phyloP scores from a whole-genome alignment of 2,888 invertebrate species.

The Drosophila mayaguana region DNA sequence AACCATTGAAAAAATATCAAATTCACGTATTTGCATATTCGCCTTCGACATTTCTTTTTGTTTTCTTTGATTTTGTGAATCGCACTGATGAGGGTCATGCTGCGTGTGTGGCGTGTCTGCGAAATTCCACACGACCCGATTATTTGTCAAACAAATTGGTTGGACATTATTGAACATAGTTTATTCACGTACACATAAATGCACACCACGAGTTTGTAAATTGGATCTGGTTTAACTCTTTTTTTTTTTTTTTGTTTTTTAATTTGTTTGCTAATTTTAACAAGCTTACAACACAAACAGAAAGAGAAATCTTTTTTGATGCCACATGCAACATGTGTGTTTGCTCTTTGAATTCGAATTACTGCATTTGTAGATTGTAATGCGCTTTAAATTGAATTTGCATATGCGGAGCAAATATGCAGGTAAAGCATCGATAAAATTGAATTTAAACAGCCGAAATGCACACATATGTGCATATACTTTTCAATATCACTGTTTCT shows the following conservation, averaged over 20 bases:
- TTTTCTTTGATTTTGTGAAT: slow-evolving; percentile 33
- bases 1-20: slow-evolving; percentile 45
- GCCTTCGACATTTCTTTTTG: slow-evolving; percentile 16
- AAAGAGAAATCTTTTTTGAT: background rate
- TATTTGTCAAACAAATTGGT: slow-evolving; percentile 60
- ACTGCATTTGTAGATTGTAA: slow-evolving; percentile 46
- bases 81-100: slow-evolving; percentile 54
- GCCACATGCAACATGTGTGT: slow-evolving; percentile 29
- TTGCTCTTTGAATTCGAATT: slow-evolving; percentile 39
- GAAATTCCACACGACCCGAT: slow-evolving; percentile 32
- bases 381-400: slow-evolving; percentile 53
- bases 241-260: no score
- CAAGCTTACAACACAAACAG: background rate
- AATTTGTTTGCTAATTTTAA: slow-evolving; percentile 29
- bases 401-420: slow-evolving; percentile 24
- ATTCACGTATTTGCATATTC: slow-evolving; percentile 29
- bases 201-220: background rate
- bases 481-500: slow-evolving; percentile 20
- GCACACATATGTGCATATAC: slow-evolving; percentile 8
- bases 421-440: slow-evolving; percentile 26
- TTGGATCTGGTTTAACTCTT: no score
- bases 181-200: slow-evolving; percentile 4
- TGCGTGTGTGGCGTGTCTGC: background rate
- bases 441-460: slow-evolving; percentile 25
- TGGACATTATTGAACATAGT: slow-evolving; percentile 35